Conservation (phyloP, 2,797 vertebrate species). For the Sarcoramphus papa region DNA sequence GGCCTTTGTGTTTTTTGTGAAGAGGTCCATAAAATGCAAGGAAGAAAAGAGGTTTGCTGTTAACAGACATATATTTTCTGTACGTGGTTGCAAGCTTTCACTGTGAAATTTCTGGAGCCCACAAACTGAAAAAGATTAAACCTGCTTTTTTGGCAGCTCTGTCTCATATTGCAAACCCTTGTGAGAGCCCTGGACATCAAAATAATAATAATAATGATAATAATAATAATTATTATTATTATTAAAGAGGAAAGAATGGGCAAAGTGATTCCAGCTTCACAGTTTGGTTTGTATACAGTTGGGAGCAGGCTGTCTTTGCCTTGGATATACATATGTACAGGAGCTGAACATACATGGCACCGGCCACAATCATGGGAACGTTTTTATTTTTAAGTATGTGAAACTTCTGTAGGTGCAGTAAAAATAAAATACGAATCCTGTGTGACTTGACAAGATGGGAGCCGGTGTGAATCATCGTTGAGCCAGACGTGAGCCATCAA, state of each 20-base stretch:
- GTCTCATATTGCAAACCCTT: neutral
- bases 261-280: neutral
- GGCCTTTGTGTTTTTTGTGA: neutral
- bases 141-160: neutral
- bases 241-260: neutral
- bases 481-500: neutral
- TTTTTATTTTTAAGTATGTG: neutral
- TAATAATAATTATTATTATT: neutral
- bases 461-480: fast-evolving
- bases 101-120: neutral
- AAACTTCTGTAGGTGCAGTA: neutral
- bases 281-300: neutral
- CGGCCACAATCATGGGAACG: neutral
- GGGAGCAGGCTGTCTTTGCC: neutral
- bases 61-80: neutral
- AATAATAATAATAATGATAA: neutral
- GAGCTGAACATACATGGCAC: neutral
- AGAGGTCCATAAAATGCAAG: neutral
- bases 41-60: neutral
- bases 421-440: neutral
- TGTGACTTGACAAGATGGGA: neutral
- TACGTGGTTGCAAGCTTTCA: neutral
- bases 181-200: neutral
- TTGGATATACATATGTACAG: neutral
- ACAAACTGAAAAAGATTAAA: neutral